Evolutionary conservation across 2,797 vertebrate genomes (phyloP).

Genomic region (Enteromius trimaculatus): DNA sequence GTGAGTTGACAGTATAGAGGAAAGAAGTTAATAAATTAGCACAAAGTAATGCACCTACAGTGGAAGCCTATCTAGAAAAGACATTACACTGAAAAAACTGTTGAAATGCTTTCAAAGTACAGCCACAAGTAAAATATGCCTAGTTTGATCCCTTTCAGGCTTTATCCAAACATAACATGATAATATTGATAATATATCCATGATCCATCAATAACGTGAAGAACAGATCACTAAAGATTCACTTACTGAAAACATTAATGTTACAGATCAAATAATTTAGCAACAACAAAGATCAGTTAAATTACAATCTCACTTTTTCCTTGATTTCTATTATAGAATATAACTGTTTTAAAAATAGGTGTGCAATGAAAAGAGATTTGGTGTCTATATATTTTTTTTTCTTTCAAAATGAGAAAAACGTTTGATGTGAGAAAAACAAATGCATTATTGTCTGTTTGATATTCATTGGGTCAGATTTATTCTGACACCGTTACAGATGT

Average conservation of each 20-base stretch:
- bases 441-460: not conserved
- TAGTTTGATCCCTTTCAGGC: not conserved
- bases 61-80: not conserved
- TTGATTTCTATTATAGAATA: not conserved
- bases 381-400: not conserved
- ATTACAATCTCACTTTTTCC: not conserved
- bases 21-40: not conserved
- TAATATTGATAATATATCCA: not conserved
- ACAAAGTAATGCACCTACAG: not conserved
- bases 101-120: too few relatives aligned
- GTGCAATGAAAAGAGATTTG: not conserved
- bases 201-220: not conserved
- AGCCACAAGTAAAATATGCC: constrained; percentile 1
- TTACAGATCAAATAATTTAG: not conserved
- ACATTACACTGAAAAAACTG: not conserved
- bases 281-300: not conserved
- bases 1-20: not conserved
- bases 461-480: not conserved
- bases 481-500: not conserved
- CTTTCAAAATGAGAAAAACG: not conserved
- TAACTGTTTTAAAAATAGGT: not conserved
- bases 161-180: not conserved
- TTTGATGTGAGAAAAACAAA: too few relatives aligned
- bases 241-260: not conserved
- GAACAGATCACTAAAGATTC: not conserved